A percentile compares a stretch with the other conserved stretches of the same genome.
Conservation (phyloP, 2,888 invertebrate genomes). For the Protonemura montana region DNA sequence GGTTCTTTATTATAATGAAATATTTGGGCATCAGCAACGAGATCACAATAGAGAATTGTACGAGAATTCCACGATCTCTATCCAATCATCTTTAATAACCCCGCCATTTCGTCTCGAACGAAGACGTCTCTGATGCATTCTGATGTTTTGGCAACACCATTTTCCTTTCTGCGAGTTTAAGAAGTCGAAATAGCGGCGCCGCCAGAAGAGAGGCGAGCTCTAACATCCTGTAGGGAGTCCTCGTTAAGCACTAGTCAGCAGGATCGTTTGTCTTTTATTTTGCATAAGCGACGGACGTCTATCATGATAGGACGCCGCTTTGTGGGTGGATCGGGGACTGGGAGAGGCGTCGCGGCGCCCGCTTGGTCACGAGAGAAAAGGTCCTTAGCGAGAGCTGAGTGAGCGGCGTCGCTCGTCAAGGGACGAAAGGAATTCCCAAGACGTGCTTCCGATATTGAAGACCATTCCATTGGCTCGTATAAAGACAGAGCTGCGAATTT, state of each 20-base stretch:
- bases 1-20: neutral
- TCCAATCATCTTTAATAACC: neutral
- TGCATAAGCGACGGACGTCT: constrained; percentile 14
- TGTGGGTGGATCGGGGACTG: neutral
- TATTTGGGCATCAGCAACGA: neutral
- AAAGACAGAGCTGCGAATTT: neutral
- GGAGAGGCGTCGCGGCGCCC: neutral
- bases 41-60: neutral
- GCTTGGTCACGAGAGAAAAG: neutral
- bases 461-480: constrained; percentile 7
- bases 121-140: neutral
- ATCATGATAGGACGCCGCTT: neutral
- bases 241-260: constrained; percentile 40
- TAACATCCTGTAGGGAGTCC: neutral
- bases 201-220: too few species aligned
- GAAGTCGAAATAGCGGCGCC: too few species aligned
- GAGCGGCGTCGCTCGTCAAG: constrained; percentile 23
- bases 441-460: constrained; percentile 16
- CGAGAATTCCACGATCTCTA: neutral
- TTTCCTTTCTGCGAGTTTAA: too few species aligned
- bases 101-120: neutral
- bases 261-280: constrained; percentile 36
- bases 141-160: neutral
- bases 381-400: constrained; percentile 12
- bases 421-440: constrained; percentile 27